Evolutionary conservation across 2,888 invertebrate species (phyloP).

Genomic region (Amorpha juglandis): DNA sequence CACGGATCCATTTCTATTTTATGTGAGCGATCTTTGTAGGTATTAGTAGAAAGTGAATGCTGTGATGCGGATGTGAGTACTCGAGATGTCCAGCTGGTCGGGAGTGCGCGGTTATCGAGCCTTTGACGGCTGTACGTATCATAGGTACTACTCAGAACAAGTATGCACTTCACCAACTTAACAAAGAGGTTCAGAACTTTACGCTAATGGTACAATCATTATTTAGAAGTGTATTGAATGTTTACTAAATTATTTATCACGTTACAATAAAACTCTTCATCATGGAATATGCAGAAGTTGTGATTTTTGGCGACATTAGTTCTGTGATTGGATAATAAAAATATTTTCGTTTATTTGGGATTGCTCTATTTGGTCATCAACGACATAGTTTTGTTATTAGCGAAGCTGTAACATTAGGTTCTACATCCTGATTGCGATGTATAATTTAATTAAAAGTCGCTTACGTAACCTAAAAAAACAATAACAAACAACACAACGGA

Average conservation of each 20-base stretch:
- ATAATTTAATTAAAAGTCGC: not conserved
- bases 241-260: too few relatives aligned
- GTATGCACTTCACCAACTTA: conserved; percentile 7
- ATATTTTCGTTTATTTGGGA: not conserved
- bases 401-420: not conserved
- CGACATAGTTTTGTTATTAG: not conserved
- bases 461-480: conserved; percentile 3
- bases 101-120: conserved; percentile 41
- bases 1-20: conserved; percentile 12
- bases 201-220: not conserved
- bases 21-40: conserved; percentile 15
- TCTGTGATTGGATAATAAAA: too few relatives aligned
- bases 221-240: too few relatives aligned
- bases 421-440: not conserved
- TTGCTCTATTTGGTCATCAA: not conserved
- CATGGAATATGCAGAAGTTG: too few relatives aligned
- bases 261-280: too few relatives aligned
- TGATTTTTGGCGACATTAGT: too few relatives aligned
- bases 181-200: not conserved
- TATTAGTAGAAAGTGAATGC: conserved; percentile 57
- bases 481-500: too few relatives aligned
- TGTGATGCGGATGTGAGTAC: conserved; percentile 51
- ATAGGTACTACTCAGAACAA: conserved; percentile 3
- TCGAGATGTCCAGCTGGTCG: conserved; percentile 47
- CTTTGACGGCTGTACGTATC: conserved; percentile 21